Evolutionary conservation across 2,113 vertebrate species (phyloP), one percentile per base, ranked within the genome.

Genomic region (Scopus umbretta): DNA sequence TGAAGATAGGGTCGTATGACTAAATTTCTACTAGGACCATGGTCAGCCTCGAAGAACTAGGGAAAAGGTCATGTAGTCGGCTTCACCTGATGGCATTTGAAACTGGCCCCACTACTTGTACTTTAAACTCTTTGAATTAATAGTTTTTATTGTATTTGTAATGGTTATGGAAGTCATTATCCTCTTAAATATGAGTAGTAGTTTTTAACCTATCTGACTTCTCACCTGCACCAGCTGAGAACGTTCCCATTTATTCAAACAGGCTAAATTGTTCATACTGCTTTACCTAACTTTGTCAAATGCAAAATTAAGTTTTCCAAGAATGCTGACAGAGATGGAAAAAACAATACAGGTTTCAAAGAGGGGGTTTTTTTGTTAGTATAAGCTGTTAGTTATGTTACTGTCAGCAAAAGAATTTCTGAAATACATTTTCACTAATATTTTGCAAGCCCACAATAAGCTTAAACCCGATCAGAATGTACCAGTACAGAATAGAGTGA

Each of bases 371-470:
- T 83, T 43, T 49, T 42, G 75, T 91, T 86, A 94, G 76, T 38
- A 26, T 32, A 61, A 75, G 55, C 19, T 66, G 67, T 91, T 92
- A 95, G 82, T 75, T 56, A 67, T 7, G 52, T 63, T 89, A 80
- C 6, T 52, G 23, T 63, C 58, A 68, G 52, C 34, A 89, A 65
- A 91, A 78, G 15, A 58, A 75, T 40, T 91, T 79, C 59, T 85
- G 21, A 91, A 85, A 86, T 80, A 30, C 13, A 32, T 76, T 92
- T 18, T 59, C 12, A 73, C 30, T 18, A 36, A 8, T 80, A 67
- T 43, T 94, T 88, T 82, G 55, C 29, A 55, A 90, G 34, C 40
- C 53, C 45, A 47, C 23, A 56, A 25, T 52, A 86, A 86, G 20
- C 29, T 79, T 83, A 76, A 86, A 70, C 19, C 19, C 45, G 21